Evolutionary conservation across 2,113 vertebrate genomes (phyloP), one percentile per base, ranked within the genome.

Genomic region (Talpa occidentalis): DNA sequence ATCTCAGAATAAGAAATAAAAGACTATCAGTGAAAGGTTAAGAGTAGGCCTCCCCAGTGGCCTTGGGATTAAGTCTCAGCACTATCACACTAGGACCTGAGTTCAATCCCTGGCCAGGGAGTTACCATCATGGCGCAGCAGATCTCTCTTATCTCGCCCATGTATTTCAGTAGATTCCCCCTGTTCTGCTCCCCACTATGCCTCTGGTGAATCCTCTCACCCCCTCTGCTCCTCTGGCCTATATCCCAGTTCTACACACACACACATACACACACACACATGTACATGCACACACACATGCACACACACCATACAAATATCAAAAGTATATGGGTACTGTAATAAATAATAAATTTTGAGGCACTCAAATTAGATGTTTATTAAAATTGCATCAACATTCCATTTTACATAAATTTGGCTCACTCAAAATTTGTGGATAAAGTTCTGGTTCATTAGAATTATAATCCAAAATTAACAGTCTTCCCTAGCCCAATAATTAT

Each of bases 281-380:
- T 44, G 10, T 10, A 44, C 44, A 44, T 10, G 10, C 44, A 44
- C 44, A 44, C 44, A 44, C 44, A 44, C 44, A 44, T 10, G 10
- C 44, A 44, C 44, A 44, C 44, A 44, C 44, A 52, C 49, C 44
- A 44, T 10, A 44, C 44, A 44, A 5, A 52, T 11, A 2, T 95
- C 96, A 97, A 96, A 97, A 97, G 81, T 78, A 94, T 90, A 90
- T 92, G 73, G 94, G 93, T 94, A 73, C 14, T 90, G 44, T 86
- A 73, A 97, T 97, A 56, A 96, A 96, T 91, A 91, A 14, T 94
- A 91, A 97, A 73, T 95, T 91, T 47, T 97, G 96, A 97, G 95
- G 85, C 87, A 96, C 78, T 76, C 66, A 90, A 97, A 97, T 93
- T 96, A 81, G 92, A 92, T 95, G 11, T 88, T 96, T 94, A 95